These are phyloP conservation scores for Paralinhomoeus sp. DNA, from an alignment of 2,888 invertebrate species.

Conservation along the genomic window DNA sequence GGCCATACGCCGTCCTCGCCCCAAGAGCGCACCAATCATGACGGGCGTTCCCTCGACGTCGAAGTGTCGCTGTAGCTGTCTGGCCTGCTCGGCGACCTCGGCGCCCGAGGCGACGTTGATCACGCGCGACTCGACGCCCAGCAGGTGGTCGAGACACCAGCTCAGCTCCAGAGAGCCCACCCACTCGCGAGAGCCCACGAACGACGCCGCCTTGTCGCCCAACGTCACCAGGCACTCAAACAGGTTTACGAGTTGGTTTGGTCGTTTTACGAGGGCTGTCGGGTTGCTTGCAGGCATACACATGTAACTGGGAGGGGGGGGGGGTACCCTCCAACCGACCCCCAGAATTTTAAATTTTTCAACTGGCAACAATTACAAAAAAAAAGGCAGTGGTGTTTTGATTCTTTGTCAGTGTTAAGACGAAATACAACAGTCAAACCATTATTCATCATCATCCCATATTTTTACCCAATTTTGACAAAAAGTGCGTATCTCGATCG, in stretches of 20 bases:
- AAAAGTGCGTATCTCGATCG: no score
- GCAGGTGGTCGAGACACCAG: constrained; percentile 59
- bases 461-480: no score
- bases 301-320: no score
- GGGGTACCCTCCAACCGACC: no score
- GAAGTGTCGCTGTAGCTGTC: constrained; percentile 70
- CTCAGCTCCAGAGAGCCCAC: constrained; percentile 93
- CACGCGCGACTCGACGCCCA: constrained; percentile 29
- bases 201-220: constrained; percentile 64
- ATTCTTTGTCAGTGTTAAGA: no score
- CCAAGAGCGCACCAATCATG: constrained; percentile 99
- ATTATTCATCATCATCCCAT: not conserved
- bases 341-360: no score
- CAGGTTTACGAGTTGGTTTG: not conserved
- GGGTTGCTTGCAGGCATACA: not conserved
- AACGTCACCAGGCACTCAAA: constrained; percentile 64
- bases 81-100: constrained; percentile 46
- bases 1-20: no score
- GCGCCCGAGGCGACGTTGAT: constrained; percentile 47
- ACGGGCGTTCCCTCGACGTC: constrained; percentile 74
- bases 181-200: constrained; percentile 79
- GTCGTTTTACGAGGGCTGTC: not conserved
- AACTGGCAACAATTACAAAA: no score
- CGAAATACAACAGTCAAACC: no score
- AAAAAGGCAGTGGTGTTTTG: no score